Evolutionary conservation across 2,113 vertebrate genomes (phyloP).

Genomic region (Xyrauchen texanus): DNA sequence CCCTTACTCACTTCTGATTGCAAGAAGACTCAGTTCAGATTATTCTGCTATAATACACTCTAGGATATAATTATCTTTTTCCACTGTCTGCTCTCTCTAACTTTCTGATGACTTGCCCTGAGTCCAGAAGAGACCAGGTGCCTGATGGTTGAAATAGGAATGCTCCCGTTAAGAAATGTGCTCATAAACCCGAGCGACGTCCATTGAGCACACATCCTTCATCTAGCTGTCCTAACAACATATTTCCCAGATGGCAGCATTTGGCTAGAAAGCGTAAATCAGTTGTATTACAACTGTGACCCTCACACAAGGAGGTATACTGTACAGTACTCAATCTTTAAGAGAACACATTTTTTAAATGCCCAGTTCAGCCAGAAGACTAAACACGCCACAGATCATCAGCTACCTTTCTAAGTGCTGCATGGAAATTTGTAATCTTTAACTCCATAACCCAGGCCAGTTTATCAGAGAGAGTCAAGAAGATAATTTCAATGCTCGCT

Average conservation of each 20-base stretch:
- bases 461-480: constrained; percentile 23
- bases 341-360: constrained; percentile 32
- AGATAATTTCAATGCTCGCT: constrained; percentile 1
- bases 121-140: constrained; percentile 32
- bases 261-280: constrained; percentile 49
- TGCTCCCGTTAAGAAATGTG: constrained; percentile 45
- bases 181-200: constrained; percentile 50
- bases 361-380: constrained; percentile 27
- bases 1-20: not conserved
- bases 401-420: constrained; percentile 46
- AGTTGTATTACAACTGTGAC: constrained; percentile 46
- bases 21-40: no score
- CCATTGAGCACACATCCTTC: constrained; percentile 45
- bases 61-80: not conserved
- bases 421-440: constrained; percentile 43
- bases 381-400: constrained; percentile 37
- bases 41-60: no score
- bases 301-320: constrained; percentile 32
- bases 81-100: constrained; percentile 28
- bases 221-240: constrained; percentile 43
- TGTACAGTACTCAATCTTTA: constrained; percentile 32
- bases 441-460: constrained; percentile 13
- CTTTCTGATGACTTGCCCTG: constrained; percentile 19
- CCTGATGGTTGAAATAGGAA: constrained; percentile 31
- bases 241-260: constrained; percentile 52